Evolutionary conservation across 2,113 vertebrate genomes (phyloP).

Genomic region (Gnathonemus echidnorhynchus): DNA sequence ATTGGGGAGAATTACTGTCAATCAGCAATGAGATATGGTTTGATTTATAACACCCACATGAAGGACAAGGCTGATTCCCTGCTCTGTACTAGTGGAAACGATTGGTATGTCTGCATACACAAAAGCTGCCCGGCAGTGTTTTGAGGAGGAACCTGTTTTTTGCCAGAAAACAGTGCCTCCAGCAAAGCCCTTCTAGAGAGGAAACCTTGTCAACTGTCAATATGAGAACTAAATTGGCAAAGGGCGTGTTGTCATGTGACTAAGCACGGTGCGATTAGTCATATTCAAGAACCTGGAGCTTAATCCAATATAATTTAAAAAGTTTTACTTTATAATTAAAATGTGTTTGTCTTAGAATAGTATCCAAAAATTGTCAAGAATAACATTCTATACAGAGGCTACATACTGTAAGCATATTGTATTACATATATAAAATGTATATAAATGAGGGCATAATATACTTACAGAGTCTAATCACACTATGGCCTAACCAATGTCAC

Average conservation of each 20-base stretch:
- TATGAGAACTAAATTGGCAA: background rate
- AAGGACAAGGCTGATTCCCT: background rate
- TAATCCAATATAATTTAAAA: background rate
- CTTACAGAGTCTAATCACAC: background rate
- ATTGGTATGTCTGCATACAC: background rate
- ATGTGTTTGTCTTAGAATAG: background rate
- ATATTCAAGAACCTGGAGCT: background rate
- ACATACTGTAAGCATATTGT: background rate
- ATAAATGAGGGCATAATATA: background rate
- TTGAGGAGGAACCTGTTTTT: background rate
- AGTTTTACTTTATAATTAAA: background rate
- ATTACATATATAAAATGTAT: background rate
- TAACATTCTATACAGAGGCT: background rate
- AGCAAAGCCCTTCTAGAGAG: background rate
- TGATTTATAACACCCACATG: conserved; percentile 45
- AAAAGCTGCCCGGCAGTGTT: conserved; percentile 3
- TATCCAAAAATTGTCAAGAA: background rate
- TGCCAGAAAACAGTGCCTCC: background rate
- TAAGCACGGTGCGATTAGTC: background rate
- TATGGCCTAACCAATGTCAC: background rate
- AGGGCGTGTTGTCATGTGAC: background rate
- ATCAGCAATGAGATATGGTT: conserved; percentile 29
- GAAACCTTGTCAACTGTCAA: background rate
- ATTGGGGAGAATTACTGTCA: background rate
- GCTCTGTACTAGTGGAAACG: background rate